Evolutionary conservation across 1,140 invertebrate genomes (phyloP).

Genomic region (Belonocnema kinseyi): DNA sequence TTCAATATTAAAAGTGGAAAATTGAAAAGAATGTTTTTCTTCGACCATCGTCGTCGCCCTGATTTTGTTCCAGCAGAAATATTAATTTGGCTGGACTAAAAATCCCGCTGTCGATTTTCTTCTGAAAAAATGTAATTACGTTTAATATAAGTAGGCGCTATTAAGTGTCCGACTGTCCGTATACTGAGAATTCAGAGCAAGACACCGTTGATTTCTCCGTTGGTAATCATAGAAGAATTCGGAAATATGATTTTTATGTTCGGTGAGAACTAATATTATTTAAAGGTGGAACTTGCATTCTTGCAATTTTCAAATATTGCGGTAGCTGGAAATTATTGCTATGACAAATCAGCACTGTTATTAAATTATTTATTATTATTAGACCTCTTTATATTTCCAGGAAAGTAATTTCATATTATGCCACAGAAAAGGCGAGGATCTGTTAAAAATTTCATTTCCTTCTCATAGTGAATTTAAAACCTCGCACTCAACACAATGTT

Average conservation of each 20-base stretch:
- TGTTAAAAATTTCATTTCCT: too few relatives aligned
- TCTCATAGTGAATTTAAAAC: too few relatives aligned
- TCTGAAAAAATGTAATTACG: slow-evolving; percentile 18
- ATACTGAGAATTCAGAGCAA: slow-evolving; percentile 22
- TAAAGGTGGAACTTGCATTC: slow-evolving; percentile 2
- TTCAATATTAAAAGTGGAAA: too few relatives aligned
- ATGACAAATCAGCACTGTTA: not conserved
- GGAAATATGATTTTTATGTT: slow-evolving; percentile 2
- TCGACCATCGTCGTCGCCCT: too few relatives aligned
- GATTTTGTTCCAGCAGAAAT: too few relatives aligned
- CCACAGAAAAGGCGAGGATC: not conserved
- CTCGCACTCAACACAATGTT: too few relatives aligned
- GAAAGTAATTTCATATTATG: not conserved
- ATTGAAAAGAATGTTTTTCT: too few relatives aligned
- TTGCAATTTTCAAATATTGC: not conserved
- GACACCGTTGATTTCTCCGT: slow-evolving; percentile 24
- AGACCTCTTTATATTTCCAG: not conserved
- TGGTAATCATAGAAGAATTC: slow-evolving; percentile 28
- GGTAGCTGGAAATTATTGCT: not conserved
- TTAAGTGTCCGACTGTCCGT: slow-evolving; percentile 22
- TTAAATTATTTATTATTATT: not conserved
- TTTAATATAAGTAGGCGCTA: not conserved
- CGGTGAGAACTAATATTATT: slow-evolving; percentile 10
- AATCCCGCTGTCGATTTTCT: not conserved
- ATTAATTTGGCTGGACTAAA: too few relatives aligned